Percentiles rank a stretch among this genome's conserved stretches.
Conservation (phyloP, 1,140 invertebrate genomes). For the Macrostomum lignano region DNA sequence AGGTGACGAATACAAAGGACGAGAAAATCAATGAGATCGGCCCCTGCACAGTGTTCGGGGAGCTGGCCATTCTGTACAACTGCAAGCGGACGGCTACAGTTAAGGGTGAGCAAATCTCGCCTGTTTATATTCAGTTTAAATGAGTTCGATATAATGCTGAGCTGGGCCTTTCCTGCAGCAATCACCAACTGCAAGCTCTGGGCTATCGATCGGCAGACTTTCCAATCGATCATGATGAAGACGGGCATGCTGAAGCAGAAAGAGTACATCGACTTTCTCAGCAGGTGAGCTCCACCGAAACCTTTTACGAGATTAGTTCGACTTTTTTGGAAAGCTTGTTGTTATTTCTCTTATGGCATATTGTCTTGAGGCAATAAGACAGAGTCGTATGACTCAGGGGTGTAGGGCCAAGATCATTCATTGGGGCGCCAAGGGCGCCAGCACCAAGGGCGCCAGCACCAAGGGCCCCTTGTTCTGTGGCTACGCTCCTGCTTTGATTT, state of each 20-base stretch:
- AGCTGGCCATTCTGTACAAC: conserved; percentile 92
- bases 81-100: conserved; percentile 92
- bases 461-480: too few species aligned
- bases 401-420: too few species aligned
- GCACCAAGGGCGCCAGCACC: too few species aligned
- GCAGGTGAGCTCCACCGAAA: too few species aligned
- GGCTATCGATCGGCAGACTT: conserved; percentile 89
- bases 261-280: conserved; percentile 8
- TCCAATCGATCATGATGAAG: conserved; percentile 68
- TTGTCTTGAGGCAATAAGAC: too few species aligned
- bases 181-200: conserved; percentile 75
- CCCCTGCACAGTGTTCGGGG: conserved; percentile 58
- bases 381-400: too few species aligned
- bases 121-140: conserved; percentile 3
- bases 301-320: too few species aligned
- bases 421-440: too few species aligned
- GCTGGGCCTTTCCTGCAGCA: conserved; percentile 31
- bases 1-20: conserved; percentile 76
- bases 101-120: conserved; percentile 51
- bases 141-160: neutral
- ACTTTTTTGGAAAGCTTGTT: too few species aligned
- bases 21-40: conserved; percentile 71
- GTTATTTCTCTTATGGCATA: too few species aligned
- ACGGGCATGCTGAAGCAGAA: conserved; percentile 7
- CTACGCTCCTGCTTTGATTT: too few species aligned